Conservation (phyloP, 1,140 invertebrate genomes). For the Drosophila equinoxialis region DNA sequence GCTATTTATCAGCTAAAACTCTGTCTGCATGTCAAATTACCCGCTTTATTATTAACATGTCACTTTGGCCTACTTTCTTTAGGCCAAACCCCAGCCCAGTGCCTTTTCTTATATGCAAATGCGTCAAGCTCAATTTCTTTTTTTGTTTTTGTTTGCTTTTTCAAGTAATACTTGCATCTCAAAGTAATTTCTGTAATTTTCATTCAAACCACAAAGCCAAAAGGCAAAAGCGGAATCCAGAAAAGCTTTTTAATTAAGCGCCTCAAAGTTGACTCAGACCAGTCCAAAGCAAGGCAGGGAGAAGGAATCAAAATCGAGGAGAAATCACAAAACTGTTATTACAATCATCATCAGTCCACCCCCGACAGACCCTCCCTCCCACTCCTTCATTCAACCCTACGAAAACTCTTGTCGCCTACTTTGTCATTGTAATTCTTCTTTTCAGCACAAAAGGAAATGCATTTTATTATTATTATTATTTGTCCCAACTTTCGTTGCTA, state of each 20-base stretch:
- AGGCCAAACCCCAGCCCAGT: background rate
- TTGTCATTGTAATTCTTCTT: constrained; percentile 73
- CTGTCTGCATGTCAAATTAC: constrained; percentile 61
- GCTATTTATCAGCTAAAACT: background rate
- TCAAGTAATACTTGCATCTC: constrained; percentile 13
- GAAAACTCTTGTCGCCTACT: constrained; percentile 62
- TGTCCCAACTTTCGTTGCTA: constrained; percentile 47
- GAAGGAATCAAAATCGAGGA: constrained; percentile 56
- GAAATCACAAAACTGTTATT: constrained; percentile 71
- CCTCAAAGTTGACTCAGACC: constrained; percentile 59
- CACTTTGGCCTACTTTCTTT: constrained; percentile 65
- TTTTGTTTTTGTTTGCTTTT: background rate
- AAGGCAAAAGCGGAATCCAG: constrained; percentile 21
- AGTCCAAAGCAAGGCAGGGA: constrained; percentile 32
- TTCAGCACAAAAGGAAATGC: constrained; percentile 67
- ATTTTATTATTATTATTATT: constrained; percentile 75
- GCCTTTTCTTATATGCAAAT: constrained; percentile 53
- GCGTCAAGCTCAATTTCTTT: constrained; percentile 7
- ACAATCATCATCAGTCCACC: constrained; percentile 60
- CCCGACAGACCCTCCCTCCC: background rate
- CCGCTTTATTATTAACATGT: constrained; percentile 69
- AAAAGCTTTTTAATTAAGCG: constrained; percentile 76
- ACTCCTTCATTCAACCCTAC: constrained; percentile 15
- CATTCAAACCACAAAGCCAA: constrained; percentile 33
- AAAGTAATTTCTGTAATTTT: constrained; percentile 18